phyloP scores from a whole-genome alignment of 2,888 invertebrate species.

The Drosophila helvetica region DNA sequence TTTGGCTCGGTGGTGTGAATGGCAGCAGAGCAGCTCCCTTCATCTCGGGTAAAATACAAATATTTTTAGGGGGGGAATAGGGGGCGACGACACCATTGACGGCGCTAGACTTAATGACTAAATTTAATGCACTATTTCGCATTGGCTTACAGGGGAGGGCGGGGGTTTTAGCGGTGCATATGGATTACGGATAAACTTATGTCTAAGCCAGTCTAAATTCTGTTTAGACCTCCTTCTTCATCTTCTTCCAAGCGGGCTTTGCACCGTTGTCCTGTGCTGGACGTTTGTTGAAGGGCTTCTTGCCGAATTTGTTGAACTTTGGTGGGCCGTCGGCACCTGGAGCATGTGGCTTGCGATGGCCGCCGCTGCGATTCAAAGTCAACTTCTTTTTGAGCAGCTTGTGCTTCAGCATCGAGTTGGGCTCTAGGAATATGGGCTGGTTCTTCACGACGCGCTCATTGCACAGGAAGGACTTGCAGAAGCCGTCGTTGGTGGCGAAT shows the following conservation, averaged over 20 bases:
- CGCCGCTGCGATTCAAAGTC: not conserved
- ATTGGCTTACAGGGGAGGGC: constrained; percentile 11
- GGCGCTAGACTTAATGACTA: constrained; percentile 20
- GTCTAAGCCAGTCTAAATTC: constrained; percentile 8
- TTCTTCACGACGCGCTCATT: constrained; percentile 60
- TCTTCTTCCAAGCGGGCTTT: constrained; percentile 40
- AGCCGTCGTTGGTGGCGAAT: constrained; percentile 66
- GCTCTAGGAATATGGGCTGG: constrained; percentile 71
- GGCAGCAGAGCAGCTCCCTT: not conserved
- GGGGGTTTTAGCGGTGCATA: not conserved
- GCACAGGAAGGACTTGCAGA: constrained; percentile 74
- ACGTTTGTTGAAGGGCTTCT: constrained; percentile 61
- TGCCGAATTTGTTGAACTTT: constrained; percentile 21
- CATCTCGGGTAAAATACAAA: constrained; percentile 10
- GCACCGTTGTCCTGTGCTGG: constrained; percentile 32
- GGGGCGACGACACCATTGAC: no score
- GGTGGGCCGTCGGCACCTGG: constrained; percentile 12
- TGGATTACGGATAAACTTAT: constrained; percentile 8
- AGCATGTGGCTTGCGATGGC: not conserved
- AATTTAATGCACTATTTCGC: constrained; percentile 9
- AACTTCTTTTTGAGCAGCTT: constrained; percentile 22
- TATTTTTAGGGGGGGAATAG: not conserved
- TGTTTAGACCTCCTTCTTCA: constrained; percentile 17
- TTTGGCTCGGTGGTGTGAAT: not conserved
- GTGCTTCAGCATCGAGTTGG: constrained; percentile 66